Percentiles rank a stretch among this genome's conserved stretches.
Evolutionary conservation across 2,113 vertebrate species (phyloP).

Genomic region (Hemichromis elongatus): DNA sequence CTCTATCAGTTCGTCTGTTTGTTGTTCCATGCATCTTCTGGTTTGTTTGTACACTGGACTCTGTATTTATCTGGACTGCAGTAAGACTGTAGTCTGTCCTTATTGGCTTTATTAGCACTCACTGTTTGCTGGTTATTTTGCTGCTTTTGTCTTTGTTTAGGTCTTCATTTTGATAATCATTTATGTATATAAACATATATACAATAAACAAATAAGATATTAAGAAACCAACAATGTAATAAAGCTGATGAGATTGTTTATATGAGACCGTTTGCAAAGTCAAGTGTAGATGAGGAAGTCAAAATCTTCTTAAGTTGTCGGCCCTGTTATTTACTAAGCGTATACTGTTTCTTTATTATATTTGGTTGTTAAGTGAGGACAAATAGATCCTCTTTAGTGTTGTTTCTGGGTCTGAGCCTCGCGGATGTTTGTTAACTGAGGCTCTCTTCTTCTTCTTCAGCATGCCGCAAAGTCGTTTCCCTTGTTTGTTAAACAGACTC

Average conservation of each 20-base stretch:
- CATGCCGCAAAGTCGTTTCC: not conserved
- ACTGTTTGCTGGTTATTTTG: not conserved
- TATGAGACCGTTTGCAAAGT: not conserved
- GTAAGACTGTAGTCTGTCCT: not conserved
- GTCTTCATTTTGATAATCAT: not conserved
- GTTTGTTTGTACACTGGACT: not conserved
- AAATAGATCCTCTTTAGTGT: not conserved
- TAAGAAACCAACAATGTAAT: not conserved
- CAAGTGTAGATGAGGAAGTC: not conserved
- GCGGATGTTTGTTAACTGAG: not conserved
- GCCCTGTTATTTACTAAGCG: not conserved
- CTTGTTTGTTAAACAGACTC: not conserved
- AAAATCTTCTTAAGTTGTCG: not conserved
- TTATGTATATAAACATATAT: no score
- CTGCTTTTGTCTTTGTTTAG: not conserved
- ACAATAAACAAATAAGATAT: not conserved
- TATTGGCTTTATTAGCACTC: not conserved
- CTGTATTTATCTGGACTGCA: not conserved
- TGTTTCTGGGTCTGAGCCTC: not conserved
- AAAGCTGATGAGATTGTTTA: not conserved
- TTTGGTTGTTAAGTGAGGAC: not conserved
- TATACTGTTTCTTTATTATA: not conserved
- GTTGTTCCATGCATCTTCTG: not conserved
- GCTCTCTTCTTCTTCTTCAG: not conserved
- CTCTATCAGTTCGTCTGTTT: not conserved